Percentiles rank a stretch among this genome's conserved stretches.
phyloP scores from a whole-genome alignment of 2,888 invertebrate genomes.

The Spatulosminthurus flaviceps region DNA sequence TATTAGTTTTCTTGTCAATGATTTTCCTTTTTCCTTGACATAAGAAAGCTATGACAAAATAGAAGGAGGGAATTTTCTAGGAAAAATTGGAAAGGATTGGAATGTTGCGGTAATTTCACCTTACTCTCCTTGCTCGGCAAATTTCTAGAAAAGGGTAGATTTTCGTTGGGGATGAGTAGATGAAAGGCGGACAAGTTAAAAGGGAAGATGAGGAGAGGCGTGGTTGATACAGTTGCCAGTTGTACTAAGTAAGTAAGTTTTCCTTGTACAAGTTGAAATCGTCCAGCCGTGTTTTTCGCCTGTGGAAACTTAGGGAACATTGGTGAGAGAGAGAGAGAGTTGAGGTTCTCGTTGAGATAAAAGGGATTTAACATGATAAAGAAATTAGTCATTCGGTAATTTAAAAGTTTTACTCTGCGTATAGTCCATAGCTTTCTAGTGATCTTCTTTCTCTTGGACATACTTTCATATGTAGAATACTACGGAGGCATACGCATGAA shows the following conservation, averaged over 20 bases:
- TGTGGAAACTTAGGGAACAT: not conserved
- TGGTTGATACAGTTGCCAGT: slow-evolving; percentile 23
- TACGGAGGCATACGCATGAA: not conserved
- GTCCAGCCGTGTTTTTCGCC: not conserved
- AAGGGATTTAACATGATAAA: slow-evolving; percentile 38
- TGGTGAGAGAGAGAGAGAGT: slow-evolving; percentile 1
- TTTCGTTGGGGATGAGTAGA: slow-evolving; percentile 34
- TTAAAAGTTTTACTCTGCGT: slow-evolving; percentile 35
- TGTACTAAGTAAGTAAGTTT: not conserved
- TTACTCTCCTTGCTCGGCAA: slow-evolving; percentile 20
- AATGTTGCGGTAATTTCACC: too few species aligned
- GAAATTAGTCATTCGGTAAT: slow-evolving; percentile 42
- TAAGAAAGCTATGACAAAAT: too few species aligned
- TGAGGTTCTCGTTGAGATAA: slow-evolving; percentile 37
- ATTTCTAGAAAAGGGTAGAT: slow-evolving; percentile 34
- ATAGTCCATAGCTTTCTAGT: not conserved
- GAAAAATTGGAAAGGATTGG: not conserved
- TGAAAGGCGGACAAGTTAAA: slow-evolving; percentile 37
- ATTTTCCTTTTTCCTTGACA: too few species aligned
- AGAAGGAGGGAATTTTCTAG: too few species aligned
- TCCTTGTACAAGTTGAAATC: slow-evolving; percentile 21
- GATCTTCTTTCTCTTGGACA: too few species aligned
- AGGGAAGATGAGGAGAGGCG: slow-evolving; percentile 12
- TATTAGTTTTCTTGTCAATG: too few species aligned
- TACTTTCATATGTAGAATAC: too few species aligned